A percentile compares a stretch with the other conserved stretches of the same genome.
Conservation (phyloP, 2,113 vertebrate species). For the Heterochromis multidens region DNA sequence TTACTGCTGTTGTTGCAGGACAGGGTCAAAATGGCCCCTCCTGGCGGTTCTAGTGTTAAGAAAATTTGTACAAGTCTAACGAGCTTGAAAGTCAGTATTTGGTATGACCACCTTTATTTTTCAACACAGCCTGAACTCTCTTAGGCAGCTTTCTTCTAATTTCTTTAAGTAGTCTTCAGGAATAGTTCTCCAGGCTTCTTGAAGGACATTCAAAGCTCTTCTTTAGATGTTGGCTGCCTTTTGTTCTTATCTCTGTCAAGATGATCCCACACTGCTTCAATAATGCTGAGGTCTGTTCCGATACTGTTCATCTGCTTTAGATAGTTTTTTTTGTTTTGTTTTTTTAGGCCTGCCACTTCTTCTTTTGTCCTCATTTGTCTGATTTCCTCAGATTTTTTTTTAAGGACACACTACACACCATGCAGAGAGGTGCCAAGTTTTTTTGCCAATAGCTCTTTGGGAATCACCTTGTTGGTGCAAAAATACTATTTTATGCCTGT, state of each 20-base stretch:
- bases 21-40: too few species aligned
- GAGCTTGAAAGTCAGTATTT: too few species aligned
- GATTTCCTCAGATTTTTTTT: not conserved
- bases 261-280: not conserved
- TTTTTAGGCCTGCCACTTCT: not conserved
- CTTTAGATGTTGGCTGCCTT: not conserved
- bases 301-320: not conserved
- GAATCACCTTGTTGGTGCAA: not conserved
- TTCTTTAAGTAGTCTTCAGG: too few species aligned
- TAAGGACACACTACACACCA: not conserved
- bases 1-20: too few species aligned
- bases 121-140: too few species aligned
- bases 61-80: too few species aligned
- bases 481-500: not conserved
- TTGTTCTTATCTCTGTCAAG: not conserved
- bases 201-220: too few species aligned
- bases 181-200: too few species aligned
- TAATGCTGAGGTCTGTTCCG: not conserved
- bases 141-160: too few species aligned
- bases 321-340: not conserved
- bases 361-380: not conserved
- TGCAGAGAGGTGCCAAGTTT: not conserved
- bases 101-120: too few species aligned
- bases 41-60: too few species aligned
- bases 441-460: not conserved